These are phyloP conservation scores for Shinisaurus crocodilurus DNA, from an alignment of 2,113 vertebrate genomes.

Conservation along the genomic window DNA sequence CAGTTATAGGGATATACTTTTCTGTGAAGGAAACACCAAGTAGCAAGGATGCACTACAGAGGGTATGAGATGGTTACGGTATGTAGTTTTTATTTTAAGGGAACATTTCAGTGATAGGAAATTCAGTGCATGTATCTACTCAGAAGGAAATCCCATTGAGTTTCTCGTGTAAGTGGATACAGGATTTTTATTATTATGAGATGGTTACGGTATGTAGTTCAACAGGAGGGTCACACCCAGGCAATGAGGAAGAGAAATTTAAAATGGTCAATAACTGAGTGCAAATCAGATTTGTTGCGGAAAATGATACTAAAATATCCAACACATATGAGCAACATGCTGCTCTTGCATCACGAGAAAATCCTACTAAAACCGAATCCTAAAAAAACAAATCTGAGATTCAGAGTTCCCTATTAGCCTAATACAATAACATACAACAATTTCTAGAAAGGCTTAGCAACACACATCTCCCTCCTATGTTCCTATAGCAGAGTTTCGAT, in stretches of 20 bases:
- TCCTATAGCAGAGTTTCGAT: not conserved
- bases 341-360: not conserved
- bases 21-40: constrained; percentile 1
- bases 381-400: not conserved
- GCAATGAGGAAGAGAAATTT: not conserved
- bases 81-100: constrained; percentile 19
- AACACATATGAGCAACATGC: not conserved
- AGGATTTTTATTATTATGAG: too few species aligned
- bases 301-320: not conserved
- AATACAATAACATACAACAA: not conserved
- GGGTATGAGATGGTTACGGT: not conserved
- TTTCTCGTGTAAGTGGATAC: not conserved
- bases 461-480: not conserved
- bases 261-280: not conserved
- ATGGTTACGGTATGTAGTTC: too few species aligned
- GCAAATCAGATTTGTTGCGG: not conserved
- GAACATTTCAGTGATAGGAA: not conserved
- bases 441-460: not conserved
- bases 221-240: not conserved
- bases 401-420: not conserved
- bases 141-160: not conserved
- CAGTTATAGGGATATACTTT: not conserved
- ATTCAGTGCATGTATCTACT: not conserved
- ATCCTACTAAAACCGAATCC: not conserved
- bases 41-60: not conserved